Evolutionary conservation across 1,140 invertebrate species (phyloP), one percentile per base, ranked within the genome.

Genomic region (Akabosia matsudoensis): DNA sequence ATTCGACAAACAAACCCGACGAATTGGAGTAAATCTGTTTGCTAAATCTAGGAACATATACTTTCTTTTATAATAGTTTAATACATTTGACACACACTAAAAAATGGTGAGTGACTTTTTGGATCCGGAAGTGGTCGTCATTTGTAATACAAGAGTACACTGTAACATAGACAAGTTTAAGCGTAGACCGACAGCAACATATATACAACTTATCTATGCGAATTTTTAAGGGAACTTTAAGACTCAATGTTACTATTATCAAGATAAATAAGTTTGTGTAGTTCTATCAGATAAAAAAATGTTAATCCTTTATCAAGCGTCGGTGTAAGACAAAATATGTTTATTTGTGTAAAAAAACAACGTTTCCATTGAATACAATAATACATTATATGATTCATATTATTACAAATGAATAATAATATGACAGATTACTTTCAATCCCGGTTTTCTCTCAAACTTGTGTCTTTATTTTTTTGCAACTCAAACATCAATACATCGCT

Each of bases 271-370:
- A 61, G 24, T 22, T 61, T 4, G 3, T 67, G 61, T 67, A 16
- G n/a, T 67, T 13, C 28, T 7, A 67, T 13, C n/a, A n/a, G n/a
- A n/a, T 30, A 31, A 7, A 67, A 67, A 67, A 67, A 67, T 67
- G 61, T 67, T 67, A 67, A 24, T 67, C 61, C 61, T 31, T 22
- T 67, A 67, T 67, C 10, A 67, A 31, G 28, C 28, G 61, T 67
- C 61, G 61, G 28, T 61, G 13, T 67, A 67, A 67, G 61, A 67
- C 61, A 67, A 67, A n/a, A 67, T 67, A 67, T 67, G 61, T 67
- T 67, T 67, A 67, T 67, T 67, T 67, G 61, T 67, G 61, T 67
- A 67, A 67, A 56, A n/a, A 61, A 67, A 67, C 61, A 67, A 67
- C 61, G 61, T 67, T 67, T 67, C 22, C 61, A 67, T 67, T 61